A percentile compares a stretch with the other conserved stretches of the same genome.
phyloP scores from a whole-genome alignment of 92 coral and sea anemone species.

The Metridium senile region DNA sequence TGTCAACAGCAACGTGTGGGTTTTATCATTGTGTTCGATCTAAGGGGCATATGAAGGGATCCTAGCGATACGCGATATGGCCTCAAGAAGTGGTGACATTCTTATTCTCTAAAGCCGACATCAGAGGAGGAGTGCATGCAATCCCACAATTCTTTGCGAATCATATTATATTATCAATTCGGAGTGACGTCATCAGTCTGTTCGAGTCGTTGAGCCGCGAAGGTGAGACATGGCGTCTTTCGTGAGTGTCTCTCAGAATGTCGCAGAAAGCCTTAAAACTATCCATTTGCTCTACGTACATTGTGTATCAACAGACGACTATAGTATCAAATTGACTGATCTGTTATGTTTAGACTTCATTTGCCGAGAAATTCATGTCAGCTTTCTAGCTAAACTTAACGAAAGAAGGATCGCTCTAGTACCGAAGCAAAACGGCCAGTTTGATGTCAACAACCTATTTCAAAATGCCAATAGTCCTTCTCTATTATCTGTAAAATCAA shows the following conservation, averaged over 20 bases:
- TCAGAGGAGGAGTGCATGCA: background rate
- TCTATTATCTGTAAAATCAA: constrained; percentile 32
- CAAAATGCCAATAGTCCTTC: constrained; percentile 24
- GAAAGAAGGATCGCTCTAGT: constrained; percentile 37
- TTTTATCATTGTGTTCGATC: no score
- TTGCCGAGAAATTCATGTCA: constrained; percentile 51
- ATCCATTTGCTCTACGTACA: constrained; percentile 26
- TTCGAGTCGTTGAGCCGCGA: background rate
- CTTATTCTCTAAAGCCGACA: no score
- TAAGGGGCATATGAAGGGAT: no score
- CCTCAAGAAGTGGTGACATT: no score
- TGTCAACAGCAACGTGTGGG: no score
- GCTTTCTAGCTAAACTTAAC: constrained; percentile 25
- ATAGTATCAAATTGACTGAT: background rate
- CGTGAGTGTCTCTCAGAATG: background rate
- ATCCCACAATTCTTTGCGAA: background rate
- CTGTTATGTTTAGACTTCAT: constrained; percentile 31
- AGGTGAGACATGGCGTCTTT: constrained; percentile 20
- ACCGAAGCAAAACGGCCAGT: constrained; percentile 28
- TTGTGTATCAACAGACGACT: constrained; percentile 35
- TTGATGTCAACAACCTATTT: constrained; percentile 15
- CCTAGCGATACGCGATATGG: no score
- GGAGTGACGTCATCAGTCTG: constrained; percentile 26
- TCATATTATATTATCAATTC: constrained; percentile 3
- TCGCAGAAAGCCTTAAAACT: background rate